Base-by-base conservation (phyloP, 2,797 vertebrate genomes). In the Periophthalmus magnuspinnatus region DNA sequence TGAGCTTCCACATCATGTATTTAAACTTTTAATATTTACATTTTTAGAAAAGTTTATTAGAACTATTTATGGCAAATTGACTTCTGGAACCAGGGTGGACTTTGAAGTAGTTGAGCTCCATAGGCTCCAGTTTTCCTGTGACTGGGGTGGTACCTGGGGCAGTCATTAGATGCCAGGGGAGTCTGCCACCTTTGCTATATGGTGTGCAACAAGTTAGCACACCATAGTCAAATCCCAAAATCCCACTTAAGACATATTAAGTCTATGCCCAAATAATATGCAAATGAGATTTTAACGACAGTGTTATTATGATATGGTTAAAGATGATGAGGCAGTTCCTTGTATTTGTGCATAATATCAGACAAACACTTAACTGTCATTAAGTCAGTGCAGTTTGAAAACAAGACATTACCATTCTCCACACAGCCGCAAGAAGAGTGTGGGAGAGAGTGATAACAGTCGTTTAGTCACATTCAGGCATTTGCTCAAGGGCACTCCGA, bases 401-500 rank as follows among this genome's bases (percentile, higher is more conserved):
- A 71, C 68, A 67, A 54, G 47, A 65, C 38, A 68, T 68, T 56
- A 68, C 69, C 67, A 71, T 73, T 75, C 52, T 55, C 41, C 55
- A 62, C 24, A 48, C 63, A 36, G 66, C 74, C 69, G 11, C 66
- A 11, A 60, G 64, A 36, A 67, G 74, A 21, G 45, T 6, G 58
- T 63, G n/a, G 67, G 57, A 63, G 22, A 71, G 70, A 75, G 75
- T 59, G 55, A 76, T 77, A 32, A 55, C 33, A 57, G 38, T 80
- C 62, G 72, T 74, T 74, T 47, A 48, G 22, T 70, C 38, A 47
- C 48, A 57, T 22, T 52, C 19, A 64, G 66, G 41, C 56, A 59
- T 57, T 72, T 67, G 71, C 76, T 75, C 65, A 71, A 56, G 33
- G 75, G 16, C 16, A 67, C 54, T 72, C 56, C 63, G 22, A 73